Evolutionary conservation across 2,888 invertebrate species (phyloP), one percentile per base, ranked within the genome.

Genomic region (Mimumesa dahlbomi): DNA sequence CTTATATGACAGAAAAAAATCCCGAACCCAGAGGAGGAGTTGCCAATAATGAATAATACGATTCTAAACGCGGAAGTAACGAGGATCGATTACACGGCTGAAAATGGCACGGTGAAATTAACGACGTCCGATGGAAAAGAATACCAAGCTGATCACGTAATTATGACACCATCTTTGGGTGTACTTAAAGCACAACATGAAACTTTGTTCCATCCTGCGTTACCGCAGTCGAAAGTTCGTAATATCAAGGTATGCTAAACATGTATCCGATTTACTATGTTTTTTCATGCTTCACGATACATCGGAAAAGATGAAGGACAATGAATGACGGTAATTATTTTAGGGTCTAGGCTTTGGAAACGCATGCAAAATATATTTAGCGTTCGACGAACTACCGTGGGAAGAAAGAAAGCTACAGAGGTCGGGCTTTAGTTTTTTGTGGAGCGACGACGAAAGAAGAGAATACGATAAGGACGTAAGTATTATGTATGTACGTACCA

Each of bases 141-240:
- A 0, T 93, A 91, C 73, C 84, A 81, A 18, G 93, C 93, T 0
- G 92, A 93, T 76, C 93, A 93, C 79, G 93, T 94, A 0, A 92
- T 95, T 22, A 89, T 94, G 0, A 95, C 95, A 0, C 90, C 92
- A 0, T 93, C 95, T 0, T 85, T 95, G 0, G 95, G 95, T 0
- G 94, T 94, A 0, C 87, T 95, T 13, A 95, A 95, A 83, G 91
- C 91, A 18, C 88, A 91, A 58, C 87, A 92, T 61, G 72, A 87
- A 6, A 85, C 84, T 0, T 69, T 93, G 21, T 94, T 94, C 81
- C 80, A 87, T 2, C 94, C 94, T 0, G 76, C 88, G 1, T 85
- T 94, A 34, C 92, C 93, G 0, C 62, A 84, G 9, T 82, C 85
- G 2, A 94, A 94, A 89, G 72, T 90, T 0, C 88, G 87, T 9